Percentiles rank a stretch among this genome's conserved stretches.
phyloP scores from a whole-genome alignment of 2,888 invertebrate genomes.

The Heliconius sara region DNA sequence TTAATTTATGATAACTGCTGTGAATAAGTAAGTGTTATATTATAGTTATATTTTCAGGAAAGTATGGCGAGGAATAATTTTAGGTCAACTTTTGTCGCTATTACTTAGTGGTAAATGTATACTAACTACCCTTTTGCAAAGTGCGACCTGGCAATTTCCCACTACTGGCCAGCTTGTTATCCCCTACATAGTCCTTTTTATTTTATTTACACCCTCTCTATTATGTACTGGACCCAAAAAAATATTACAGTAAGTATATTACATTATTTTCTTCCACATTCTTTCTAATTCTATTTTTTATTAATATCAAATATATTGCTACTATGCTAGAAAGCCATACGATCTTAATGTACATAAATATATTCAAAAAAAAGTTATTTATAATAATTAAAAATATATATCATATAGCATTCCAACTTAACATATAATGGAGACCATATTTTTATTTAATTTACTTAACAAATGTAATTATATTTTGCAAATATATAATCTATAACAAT shows the following conservation, averaged over 20 bases:
- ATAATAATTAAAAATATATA: background rate
- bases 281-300: background rate
- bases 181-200: slow-evolving; percentile 90
- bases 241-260: slow-evolving; percentile 84
- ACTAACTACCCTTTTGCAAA: slow-evolving; percentile 88
- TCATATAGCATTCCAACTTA: background rate
- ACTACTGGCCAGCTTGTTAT: slow-evolving; percentile 92
- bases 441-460: too few relatives aligned
- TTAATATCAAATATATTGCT: background rate
- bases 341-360: background rate
- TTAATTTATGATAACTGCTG: slow-evolving; percentile 27
- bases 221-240: slow-evolving; percentile 88
- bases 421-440: background rate
- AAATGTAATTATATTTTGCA: too few relatives aligned
- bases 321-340: background rate
- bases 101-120: slow-evolving; percentile 91
- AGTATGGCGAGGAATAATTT: slow-evolving; percentile 88
- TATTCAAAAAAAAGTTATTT: background rate
- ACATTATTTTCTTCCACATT: background rate
- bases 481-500: too few relatives aligned
- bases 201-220: slow-evolving; percentile 90
- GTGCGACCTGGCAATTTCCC: slow-evolving; percentile 87
- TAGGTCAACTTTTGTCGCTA: slow-evolving; percentile 90
- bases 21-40: slow-evolving; percentile 35
- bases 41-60: slow-evolving; percentile 77